A percentile compares a stretch with the other conserved stretches of the same genome.
Evolutionary conservation across 2,113 vertebrate genomes (phyloP).

Genomic region (Pavo muticus): DNA sequence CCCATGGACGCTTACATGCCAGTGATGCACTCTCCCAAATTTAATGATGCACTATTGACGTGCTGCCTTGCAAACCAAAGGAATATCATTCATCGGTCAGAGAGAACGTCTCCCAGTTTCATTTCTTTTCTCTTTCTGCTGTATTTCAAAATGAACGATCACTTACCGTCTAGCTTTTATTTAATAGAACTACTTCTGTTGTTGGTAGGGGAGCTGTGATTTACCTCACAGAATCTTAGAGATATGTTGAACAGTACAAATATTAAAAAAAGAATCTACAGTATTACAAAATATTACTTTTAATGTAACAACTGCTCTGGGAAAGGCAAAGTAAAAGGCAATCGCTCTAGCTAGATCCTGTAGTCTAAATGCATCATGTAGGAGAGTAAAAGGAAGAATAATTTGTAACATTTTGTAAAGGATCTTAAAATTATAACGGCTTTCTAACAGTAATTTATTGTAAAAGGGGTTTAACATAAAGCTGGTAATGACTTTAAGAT

Average conservation of each 20-base stretch:
- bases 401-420: background rate
- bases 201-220: background rate
- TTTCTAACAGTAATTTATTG: background rate
- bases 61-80: background rate
- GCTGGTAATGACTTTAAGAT: background rate
- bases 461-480: background rate
- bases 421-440: background rate
- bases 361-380: background rate
- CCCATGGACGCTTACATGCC: background rate
- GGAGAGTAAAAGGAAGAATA: background rate
- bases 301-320: background rate
- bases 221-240: background rate
- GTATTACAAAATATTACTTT: background rate
- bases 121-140: background rate
- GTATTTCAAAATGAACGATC: background rate
- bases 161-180: background rate
- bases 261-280: background rate
- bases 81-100: background rate
- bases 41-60: conserved; percentile 1
- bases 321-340: background rate
- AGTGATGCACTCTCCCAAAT: background rate
- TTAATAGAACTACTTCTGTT: background rate
- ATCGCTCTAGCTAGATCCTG: background rate
- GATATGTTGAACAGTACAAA: background rate
- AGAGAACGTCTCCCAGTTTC: background rate